Base-by-base conservation (phyloP, 2,888 invertebrate genomes). In the Amphiduros pacificus region DNA sequence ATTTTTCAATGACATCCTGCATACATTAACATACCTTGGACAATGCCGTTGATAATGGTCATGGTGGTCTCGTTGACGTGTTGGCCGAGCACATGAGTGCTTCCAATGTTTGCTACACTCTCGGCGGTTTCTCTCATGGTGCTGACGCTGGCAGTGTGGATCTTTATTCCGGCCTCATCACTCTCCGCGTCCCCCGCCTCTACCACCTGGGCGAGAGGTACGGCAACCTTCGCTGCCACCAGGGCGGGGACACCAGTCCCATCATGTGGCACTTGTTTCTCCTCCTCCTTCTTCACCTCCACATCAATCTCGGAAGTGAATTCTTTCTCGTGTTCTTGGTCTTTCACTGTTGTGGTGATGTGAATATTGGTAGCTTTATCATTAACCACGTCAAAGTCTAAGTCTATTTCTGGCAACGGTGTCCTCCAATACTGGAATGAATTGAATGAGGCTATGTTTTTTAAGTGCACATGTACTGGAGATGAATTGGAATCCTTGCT, bases 391-490 rank as follows among this genome's bases (percentile, higher is more conserved):
- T 60, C 55, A 31, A 55, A 24, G 22, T 61, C 58, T 6, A 61
- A 24, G 57, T 84, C 83, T 22, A 86, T 73, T 50, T 83, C 83
- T n/a, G 85, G 85, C 60, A 86, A 71, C 1, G 86, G 86, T 40
- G 79, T 77, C 40, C 85, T 74, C 86, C 86, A 86, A 74, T 77
- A 86, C 64, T 84, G 82, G 74, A 86, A 86, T 41, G 22, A 22
- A 51, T 51, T 51, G 27, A 24, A 51, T 17, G 51, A 22, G 17
- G n/a, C 51, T 51, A 24, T 36, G 36, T 36, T 36, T 36, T 36
- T 17, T 36, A 36, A 36, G 9, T 9, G 36, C 17, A 36, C 17
- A 36, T 36, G 36, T 36, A 9, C 17, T 17, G 36, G n/a, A n/a
- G n/a, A n/a, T n/a, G n/a, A n/a, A n/a, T n/a, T n/a, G n/a, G n/a